These are phyloP conservation scores for Crotophaga sulcirostris DNA, from an alignment of 2,113 vertebrate species.

Conservation along the genomic window DNA sequence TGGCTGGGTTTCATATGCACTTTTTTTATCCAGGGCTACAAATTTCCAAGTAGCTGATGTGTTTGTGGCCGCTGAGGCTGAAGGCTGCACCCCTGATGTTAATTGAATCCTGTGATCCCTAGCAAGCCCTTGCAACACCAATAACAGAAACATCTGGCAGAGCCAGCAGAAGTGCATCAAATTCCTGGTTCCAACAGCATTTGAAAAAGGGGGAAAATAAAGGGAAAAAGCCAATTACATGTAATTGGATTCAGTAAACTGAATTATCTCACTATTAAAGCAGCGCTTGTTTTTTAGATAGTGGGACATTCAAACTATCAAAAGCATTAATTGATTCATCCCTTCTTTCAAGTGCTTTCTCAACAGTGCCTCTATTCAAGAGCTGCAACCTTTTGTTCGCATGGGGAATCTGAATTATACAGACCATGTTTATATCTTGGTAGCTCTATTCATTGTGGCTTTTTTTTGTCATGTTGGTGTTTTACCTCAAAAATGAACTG, in stretches of 20 bases:
- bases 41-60: background rate
- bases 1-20: background rate
- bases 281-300: slow-evolving; percentile 46
- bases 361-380: slow-evolving; percentile 29
- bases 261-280: slow-evolving; percentile 67
- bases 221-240: slow-evolving; percentile 47
- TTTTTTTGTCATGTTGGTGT: slow-evolving; percentile 16
- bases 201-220: background rate
- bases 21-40: background rate
- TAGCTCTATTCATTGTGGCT: slow-evolving; percentile 35
- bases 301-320: slow-evolving; percentile 59
- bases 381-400: slow-evolving; percentile 57
- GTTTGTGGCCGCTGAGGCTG: background rate
- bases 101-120: background rate
- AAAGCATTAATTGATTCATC: slow-evolving; percentile 68
- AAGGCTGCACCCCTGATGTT: background rate
- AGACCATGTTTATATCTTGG: slow-evolving; percentile 11
- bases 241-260: slow-evolving; percentile 69
- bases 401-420: slow-evolving; percentile 9
- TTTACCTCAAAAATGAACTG: slow-evolving; percentile 18
- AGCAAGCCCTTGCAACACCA: background rate
- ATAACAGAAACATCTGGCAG: background rate
- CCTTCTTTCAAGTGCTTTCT: slow-evolving; percentile 56
- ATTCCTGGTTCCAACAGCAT: background rate
- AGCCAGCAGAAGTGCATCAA: background rate